phyloP scores from a whole-genome alignment of 2,888 invertebrate genomes.

The Papilio gigon region DNA sequence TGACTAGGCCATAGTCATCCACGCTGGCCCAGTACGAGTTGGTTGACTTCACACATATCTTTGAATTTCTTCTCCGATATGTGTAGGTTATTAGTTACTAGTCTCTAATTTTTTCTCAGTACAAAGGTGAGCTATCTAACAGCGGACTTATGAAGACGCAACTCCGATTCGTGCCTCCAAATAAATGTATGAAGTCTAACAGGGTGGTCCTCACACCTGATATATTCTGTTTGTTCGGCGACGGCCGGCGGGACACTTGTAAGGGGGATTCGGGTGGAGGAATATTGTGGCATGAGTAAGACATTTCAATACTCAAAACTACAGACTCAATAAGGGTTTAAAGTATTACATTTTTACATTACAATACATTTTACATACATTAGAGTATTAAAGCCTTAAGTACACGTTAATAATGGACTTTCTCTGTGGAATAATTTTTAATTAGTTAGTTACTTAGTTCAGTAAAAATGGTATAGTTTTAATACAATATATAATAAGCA shows the following conservation, averaged over 20 bases:
- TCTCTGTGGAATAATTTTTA: neutral
- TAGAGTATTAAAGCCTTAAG: no score
- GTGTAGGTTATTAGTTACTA: neutral
- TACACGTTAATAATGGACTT: neutral
- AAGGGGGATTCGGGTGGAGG: conserved; percentile 58
- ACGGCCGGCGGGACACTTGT: conserved; percentile 54
- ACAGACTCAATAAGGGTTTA: neutral
- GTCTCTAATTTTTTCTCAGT: conserved; percentile 43
- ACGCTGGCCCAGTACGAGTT: no score
- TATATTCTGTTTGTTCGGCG: conserved; percentile 57
- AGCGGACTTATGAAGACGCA: conserved; percentile 46
- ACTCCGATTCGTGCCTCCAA: conserved; percentile 47
- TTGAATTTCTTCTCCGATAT: neutral
- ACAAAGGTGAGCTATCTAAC: conserved; percentile 43
- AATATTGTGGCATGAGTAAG: conserved; percentile 54
- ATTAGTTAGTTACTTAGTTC: neutral
- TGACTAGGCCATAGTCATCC: no score
- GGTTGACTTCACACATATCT: neutral
- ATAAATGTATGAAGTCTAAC: conserved; percentile 47
- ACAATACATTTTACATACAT: no score
- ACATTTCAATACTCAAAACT: neutral
- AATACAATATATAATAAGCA: neutral
- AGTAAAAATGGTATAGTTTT: neutral
- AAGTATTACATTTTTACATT: no score
- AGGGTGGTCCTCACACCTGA: conserved; percentile 47